These are phyloP conservation scores for Dryoscopus gambensis DNA, from an alignment of 2,113 vertebrate genomes.

Conservation along the genomic window DNA sequence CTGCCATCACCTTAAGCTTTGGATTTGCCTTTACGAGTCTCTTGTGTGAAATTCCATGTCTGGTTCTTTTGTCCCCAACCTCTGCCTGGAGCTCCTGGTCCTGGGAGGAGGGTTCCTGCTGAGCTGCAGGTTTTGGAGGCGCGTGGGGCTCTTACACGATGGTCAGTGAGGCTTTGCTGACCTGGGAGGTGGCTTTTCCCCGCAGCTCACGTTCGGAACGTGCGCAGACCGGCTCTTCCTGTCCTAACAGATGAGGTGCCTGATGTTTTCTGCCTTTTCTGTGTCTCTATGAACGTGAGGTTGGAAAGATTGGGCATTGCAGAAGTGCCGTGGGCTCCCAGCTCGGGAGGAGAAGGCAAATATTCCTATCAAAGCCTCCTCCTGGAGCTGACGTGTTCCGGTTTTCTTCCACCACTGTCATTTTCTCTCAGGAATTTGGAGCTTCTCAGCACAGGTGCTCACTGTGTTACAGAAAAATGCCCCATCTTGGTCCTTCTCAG, in stretches of 20 bases:
- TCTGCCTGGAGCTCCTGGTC: background rate
- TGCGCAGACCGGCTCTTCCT: background rate
- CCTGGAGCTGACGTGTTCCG: background rate
- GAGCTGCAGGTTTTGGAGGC: background rate
- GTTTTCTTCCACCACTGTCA: background rate
- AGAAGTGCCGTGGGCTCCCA: background rate
- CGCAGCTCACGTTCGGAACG: accelerated
- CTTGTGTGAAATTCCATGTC: background rate
- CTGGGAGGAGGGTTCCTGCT: background rate
- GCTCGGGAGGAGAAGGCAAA: background rate
- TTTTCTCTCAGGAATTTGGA: background rate
- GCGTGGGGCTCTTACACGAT: background rate
- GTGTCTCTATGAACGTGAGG: accelerated
- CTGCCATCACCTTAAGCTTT: background rate
- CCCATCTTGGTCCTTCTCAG: background rate
- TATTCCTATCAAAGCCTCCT: background rate
- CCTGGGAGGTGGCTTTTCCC: background rate
- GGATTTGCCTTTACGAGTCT: background rate
- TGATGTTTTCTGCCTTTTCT: background rate
- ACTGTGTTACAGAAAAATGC: background rate
- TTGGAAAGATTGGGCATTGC: background rate
- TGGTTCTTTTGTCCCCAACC: background rate
- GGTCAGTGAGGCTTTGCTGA: background rate
- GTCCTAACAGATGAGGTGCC: background rate
- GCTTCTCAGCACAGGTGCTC: background rate